Conservation (phyloP, 2,888 invertebrate genomes). For the Xestia c-nigrum region DNA sequence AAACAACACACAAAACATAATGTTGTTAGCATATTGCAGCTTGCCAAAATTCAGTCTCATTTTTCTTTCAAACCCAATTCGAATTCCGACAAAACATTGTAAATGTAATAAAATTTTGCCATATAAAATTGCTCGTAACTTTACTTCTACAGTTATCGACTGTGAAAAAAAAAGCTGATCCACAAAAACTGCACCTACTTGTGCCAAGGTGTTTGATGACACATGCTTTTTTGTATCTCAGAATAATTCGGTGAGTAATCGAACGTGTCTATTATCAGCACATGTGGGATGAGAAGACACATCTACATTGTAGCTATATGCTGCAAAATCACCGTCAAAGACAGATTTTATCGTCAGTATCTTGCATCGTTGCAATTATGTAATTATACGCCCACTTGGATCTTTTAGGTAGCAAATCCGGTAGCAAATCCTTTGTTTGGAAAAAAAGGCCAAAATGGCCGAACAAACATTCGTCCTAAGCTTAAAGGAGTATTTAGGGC, state of each 20-base stretch:
- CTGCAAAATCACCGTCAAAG: constrained; percentile 27
- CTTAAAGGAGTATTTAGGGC: constrained; percentile 20
- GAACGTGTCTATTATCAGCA: constrained; percentile 40
- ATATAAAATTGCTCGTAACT: constrained; percentile 17
- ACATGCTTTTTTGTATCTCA: constrained; percentile 65
- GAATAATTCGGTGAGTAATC: constrained; percentile 67
- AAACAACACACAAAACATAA: constrained; percentile 22
- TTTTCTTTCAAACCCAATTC: constrained; percentile 32
- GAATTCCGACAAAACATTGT: constrained; percentile 8
- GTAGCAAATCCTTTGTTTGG: constrained; percentile 24
- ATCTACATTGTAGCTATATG: constrained; percentile 11
- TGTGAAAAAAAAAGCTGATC: constrained; percentile 15
- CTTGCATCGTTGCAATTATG: constrained; percentile 45
- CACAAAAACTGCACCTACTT: constrained; percentile 56
- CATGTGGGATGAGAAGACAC: constrained; percentile 50
- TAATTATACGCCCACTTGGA: constrained; percentile 19
- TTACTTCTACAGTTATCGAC: constrained; percentile 27
- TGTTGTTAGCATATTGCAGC: constrained; percentile 16
- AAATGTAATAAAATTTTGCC: constrained; percentile 17
- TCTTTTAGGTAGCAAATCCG: constrained; percentile 9
- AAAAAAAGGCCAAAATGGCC: not conserved
- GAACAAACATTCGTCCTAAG: not conserved
- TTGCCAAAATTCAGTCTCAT: constrained; percentile 45
- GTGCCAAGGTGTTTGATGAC: constrained; percentile 56
- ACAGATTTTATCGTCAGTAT: constrained; percentile 35